A percentile compares a stretch with the other conserved stretches of the same genome.
These are phyloP conservation scores for Cuculus canorus DNA, from an alignment of 2,797 vertebrate species.

Conservation along the genomic window DNA sequence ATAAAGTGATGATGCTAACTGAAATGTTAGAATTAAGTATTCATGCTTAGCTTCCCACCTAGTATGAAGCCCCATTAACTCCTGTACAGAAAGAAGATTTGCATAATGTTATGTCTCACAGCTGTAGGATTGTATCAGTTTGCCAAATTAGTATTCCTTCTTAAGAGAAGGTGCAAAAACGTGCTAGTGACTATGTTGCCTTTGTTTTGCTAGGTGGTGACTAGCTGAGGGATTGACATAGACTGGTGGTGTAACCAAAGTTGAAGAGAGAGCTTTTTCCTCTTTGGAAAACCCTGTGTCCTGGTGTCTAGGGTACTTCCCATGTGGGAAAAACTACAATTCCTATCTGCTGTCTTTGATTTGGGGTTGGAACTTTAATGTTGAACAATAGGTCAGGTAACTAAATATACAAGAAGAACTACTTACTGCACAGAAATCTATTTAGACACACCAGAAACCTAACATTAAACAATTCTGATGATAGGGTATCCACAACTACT, in stretches of 20 bases:
- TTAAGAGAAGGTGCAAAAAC: not conserved
- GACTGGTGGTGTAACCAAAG: not conserved
- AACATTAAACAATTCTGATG: not conserved
- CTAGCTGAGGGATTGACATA: not conserved
- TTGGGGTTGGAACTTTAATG: not conserved
- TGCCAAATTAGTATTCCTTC: not conserved
- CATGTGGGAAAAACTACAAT: not conserved
- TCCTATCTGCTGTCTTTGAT: not conserved
- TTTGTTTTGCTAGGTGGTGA: not conserved
- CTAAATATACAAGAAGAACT: not conserved
- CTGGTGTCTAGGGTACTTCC: not conserved
- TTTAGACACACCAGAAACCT: not conserved
- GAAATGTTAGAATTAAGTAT: not conserved
- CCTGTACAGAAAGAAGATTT: not conserved
- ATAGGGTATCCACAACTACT: not conserved
- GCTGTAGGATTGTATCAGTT: not conserved
- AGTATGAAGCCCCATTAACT: not conserved
- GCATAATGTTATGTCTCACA: not conserved
- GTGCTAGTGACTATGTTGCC: not conserved
- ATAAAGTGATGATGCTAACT: not conserved
- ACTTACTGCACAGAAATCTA: not conserved
- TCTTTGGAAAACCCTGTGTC: not conserved
- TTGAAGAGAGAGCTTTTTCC: not conserved
- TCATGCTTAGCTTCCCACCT: not conserved
- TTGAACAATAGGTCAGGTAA: not conserved